Percentiles rank a stretch among this genome's conserved stretches.
Evolutionary conservation across 2,797 vertebrate genomes (phyloP).

Genomic region (Remorina albescens): DNA sequence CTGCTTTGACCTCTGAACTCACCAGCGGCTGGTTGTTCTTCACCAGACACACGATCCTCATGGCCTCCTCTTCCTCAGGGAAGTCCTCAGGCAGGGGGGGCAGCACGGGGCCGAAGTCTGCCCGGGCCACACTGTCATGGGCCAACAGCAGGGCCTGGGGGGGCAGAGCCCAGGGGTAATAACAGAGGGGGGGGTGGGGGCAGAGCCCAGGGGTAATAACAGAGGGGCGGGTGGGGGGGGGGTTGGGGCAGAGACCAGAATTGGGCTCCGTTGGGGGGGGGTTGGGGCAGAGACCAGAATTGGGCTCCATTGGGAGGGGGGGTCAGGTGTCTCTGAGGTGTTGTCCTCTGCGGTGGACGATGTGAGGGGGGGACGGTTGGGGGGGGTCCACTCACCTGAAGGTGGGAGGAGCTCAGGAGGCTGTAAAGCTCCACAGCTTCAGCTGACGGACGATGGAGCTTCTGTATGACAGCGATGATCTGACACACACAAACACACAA

Average conservation of each 20-base stretch:
- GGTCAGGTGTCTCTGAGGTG: constrained; percentile 85
- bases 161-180: no score
- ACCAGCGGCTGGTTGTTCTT: constrained; percentile 96
- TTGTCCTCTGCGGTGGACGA: constrained; percentile 87
- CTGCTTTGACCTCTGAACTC: no score
- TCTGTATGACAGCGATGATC: constrained; percentile 82
- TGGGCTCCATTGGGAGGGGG: no score
- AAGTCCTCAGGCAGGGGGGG: constrained; percentile 89
- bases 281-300: no score
- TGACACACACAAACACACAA: constrained; percentile 23
- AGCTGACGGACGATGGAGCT: constrained; percentile 72
- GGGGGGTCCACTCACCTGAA: constrained; percentile 89
- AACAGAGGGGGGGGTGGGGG: no score
- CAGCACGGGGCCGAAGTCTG: constrained; percentile 89
- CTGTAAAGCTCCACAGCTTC: constrained; percentile 87
- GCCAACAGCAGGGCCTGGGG: constrained; percentile 91
- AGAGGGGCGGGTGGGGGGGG: no score
- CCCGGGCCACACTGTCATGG: constrained; percentile 91
- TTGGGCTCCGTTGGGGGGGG: no score
- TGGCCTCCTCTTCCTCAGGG: constrained; percentile 90
- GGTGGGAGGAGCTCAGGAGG: constrained; percentile 86
- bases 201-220: no score
- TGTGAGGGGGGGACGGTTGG: no score
- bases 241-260: no score
- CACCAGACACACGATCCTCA: constrained; percentile 93